Base-by-base conservation (phyloP, 35 echinoderm and acorn worm species). In the Amphiura filiformis region DNA sequence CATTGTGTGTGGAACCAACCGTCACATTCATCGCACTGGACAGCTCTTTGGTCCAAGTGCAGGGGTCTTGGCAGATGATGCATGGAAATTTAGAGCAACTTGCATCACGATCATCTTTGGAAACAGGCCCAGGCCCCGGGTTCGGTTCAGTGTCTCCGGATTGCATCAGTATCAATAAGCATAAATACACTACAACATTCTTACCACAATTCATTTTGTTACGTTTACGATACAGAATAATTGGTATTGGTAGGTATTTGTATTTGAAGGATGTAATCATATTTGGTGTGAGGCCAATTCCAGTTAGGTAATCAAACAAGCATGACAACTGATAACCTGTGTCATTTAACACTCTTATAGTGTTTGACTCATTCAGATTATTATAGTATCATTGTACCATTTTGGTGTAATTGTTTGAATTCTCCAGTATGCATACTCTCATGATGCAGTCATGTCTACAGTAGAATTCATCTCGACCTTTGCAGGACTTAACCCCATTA, bases 21-120 rank as follows among this genome's bases (percentile, higher is more conserved):
- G n/a, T n/a, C n/a, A n/a, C n/a, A 86, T 76, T 86, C 84, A 57
- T 86, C 64, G 23, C 84, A 86, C 34, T 76, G 84, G 34, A 86
- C 75, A 39, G 84, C 84, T 41, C 75, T 86, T 39, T 86, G 84
- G 61, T 39, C 84, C 84, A 86, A 52, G 44, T n/a, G n/a, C n/a
- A n/a, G n/a, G n/a, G n/a, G n/a, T n/a, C n/a, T n/a, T n/a, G n/a
- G n/a, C n/a, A n/a, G n/a, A n/a, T n/a, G n/a, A n/a, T n/a, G n/a
- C n/a, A n/a, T n/a, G n/a, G n/a, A n/a, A n/a, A n/a, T n/a, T n/a
- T n/a, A n/a, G n/a, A n/a, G n/a, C n/a, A n/a, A n/a, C n/a, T n/a
- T n/a, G n/a, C n/a, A n/a, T n/a, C n/a, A n/a, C n/a, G n/a, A n/a
- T n/a, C n/a, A n/a, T n/a, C n/a, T n/a, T n/a, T n/a, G n/a, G n/a